These are phyloP conservation scores for Chaetodon auriga DNA, from an alignment of 2,113 vertebrate genomes.

Conservation along the genomic window DNA sequence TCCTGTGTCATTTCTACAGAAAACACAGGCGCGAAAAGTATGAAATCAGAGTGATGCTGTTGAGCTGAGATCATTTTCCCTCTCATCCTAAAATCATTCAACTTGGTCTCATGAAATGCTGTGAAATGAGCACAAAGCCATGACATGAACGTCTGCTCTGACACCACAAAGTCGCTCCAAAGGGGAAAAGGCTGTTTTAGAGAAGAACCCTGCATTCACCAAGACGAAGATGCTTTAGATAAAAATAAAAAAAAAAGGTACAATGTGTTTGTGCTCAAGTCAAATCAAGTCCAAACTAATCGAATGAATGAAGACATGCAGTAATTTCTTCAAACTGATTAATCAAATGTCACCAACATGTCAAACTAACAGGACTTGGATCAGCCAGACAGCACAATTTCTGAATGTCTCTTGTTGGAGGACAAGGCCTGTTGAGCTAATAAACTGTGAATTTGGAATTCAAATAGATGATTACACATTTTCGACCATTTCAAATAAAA, in stretches of 20 bases:
- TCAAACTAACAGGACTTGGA: too few relatives aligned
- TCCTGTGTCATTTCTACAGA: background rate
- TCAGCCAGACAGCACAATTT: background rate
- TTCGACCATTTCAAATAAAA: background rate
- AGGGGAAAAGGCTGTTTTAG: background rate
- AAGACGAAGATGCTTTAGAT: background rate
- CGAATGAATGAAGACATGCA: background rate
- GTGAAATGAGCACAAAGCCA: constrained; percentile 33
- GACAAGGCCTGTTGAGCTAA: background rate
- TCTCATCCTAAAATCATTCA: background rate
- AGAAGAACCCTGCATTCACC: background rate
- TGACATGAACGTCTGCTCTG: background rate
- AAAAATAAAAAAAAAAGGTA: too few relatives aligned
- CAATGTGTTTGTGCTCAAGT: background rate
- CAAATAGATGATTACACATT: background rate
- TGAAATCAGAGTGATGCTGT: background rate
- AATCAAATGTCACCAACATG: too few relatives aligned
- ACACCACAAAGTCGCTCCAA: background rate
- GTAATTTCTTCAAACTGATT: background rate
- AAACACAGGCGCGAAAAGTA: background rate
- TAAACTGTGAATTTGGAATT: background rate
- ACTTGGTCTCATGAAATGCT: background rate
- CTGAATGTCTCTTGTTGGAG: background rate
- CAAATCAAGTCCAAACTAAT: background rate
- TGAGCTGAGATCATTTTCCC: background rate